phyloP scores from a whole-genome alignment of 2,888 invertebrate species.

The Vesta saturnalis region DNA sequence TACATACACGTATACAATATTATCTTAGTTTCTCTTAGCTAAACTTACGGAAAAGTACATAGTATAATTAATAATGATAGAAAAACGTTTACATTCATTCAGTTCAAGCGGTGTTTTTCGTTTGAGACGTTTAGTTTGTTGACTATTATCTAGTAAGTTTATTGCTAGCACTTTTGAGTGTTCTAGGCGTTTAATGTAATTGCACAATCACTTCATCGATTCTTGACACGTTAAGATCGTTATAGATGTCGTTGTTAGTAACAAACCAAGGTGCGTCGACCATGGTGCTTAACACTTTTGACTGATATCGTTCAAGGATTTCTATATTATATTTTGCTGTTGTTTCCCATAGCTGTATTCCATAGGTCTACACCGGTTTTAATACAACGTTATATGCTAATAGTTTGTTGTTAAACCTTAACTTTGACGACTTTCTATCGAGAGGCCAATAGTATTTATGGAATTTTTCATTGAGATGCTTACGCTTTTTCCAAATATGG shows the following conservation, averaged over 20 bases:
- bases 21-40: too few relatives aligned
- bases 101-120: not conserved
- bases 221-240: not conserved
- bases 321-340: not conserved
- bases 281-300: not conserved
- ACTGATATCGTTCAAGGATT: not conserved
- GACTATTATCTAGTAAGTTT: too few relatives aligned
- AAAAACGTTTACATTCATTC: not conserved
- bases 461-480: too few relatives aligned
- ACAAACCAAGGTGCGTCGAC: not conserved
- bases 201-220: not conserved
- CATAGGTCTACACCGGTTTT: not conserved
- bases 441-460: not conserved
- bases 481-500: not conserved
- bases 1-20: too few relatives aligned
- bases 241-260: not conserved
- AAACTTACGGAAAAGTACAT: too few relatives aligned
- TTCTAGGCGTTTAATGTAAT: not conserved
- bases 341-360: not conserved
- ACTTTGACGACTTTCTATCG: not conserved
- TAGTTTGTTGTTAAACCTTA: too few relatives aligned
- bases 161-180: not conserved
- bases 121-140: not conserved
- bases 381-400: too few relatives aligned
- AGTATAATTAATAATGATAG: not conserved